Percentiles rank a stretch among this genome's conserved stretches.
Evolutionary conservation across 2,797 vertebrate species (phyloP).

Genomic region (Phyllotis vaccarum): DNA sequence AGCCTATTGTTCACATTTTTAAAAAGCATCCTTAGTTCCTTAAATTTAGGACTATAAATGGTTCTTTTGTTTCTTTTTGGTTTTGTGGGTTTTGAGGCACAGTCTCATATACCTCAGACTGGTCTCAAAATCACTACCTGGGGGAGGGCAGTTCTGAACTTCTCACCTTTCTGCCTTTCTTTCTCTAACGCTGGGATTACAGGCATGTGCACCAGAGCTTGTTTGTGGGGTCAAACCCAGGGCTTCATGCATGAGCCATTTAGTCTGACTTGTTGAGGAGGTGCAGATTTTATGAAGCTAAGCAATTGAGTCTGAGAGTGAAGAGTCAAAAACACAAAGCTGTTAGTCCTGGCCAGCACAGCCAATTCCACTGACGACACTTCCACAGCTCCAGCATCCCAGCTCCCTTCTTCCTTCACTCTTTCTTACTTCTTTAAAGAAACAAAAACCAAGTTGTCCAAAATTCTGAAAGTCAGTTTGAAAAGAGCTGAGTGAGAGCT

Average conservation of each 20-base stretch:
- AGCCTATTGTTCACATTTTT: conserved; percentile 49
- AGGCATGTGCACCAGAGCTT: background rate
- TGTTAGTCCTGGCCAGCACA: background rate
- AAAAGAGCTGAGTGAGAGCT: conserved; percentile 64
- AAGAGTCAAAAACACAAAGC: conserved; percentile 43
- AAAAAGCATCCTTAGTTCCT: conserved; percentile 65
- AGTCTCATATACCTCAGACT: background rate
- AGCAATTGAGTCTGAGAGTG: background rate
- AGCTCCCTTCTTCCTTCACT: conserved; percentile 10
- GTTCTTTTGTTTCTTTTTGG: background rate
- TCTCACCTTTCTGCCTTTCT: background rate
- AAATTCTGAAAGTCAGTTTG: conserved; percentile 71
- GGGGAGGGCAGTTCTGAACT: background rate
- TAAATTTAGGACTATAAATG: conserved; percentile 30
- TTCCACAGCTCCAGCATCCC: background rate
- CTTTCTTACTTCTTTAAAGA: conserved; percentile 52
- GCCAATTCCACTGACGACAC: background rate
- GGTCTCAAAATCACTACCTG: background rate
- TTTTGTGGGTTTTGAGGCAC: background rate
- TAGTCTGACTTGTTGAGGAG: background rate
- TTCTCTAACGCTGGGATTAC: background rate
- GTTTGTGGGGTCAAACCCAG: background rate
- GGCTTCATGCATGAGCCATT: background rate
- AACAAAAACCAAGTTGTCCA: conserved; percentile 69
- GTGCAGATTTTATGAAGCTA: background rate